Percentiles rank a stretch among this genome's conserved stretches.
Conservation (phyloP, 2,797 vertebrate genomes). For the Squalus acanthias region DNA sequence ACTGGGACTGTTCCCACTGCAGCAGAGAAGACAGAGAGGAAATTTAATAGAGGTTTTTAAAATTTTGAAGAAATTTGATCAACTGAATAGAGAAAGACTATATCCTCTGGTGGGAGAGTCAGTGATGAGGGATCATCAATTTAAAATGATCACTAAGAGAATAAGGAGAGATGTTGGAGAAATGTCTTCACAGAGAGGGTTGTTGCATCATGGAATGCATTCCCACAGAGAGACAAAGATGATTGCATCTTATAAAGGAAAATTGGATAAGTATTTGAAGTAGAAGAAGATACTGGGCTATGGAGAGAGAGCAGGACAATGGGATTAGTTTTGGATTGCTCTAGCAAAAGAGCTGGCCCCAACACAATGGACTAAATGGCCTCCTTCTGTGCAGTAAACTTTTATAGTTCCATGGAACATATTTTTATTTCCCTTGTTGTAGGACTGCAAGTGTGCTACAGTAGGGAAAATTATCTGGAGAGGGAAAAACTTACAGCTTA, state of each 20-base stretch:
- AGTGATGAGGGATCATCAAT: neutral
- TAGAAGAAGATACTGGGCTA: neutral
- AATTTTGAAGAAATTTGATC: neutral
- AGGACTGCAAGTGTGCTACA: neutral
- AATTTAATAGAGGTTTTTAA: neutral
- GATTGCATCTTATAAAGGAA: neutral
- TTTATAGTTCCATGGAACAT: neutral
- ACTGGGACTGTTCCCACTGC: neutral
- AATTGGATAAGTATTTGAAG: constrained; percentile 3
- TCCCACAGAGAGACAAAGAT: neutral
- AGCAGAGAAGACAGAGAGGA: neutral
- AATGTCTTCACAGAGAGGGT: neutral
- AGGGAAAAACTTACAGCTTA: neutral
- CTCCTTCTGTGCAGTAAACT: neutral
- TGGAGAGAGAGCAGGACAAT: neutral
- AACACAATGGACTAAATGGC: neutral
- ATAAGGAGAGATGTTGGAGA: neutral
- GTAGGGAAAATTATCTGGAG: neutral
- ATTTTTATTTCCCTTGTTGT: neutral
- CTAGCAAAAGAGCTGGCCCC: neutral
- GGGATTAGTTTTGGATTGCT: neutral
- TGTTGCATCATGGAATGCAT: neutral
- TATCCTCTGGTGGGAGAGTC: neutral
- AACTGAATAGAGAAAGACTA: neutral
- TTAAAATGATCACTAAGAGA: neutral